These are phyloP conservation scores for Distichodus sexfasciatus DNA, from an alignment of 2,797 vertebrate species.

Conservation along the genomic window DNA sequence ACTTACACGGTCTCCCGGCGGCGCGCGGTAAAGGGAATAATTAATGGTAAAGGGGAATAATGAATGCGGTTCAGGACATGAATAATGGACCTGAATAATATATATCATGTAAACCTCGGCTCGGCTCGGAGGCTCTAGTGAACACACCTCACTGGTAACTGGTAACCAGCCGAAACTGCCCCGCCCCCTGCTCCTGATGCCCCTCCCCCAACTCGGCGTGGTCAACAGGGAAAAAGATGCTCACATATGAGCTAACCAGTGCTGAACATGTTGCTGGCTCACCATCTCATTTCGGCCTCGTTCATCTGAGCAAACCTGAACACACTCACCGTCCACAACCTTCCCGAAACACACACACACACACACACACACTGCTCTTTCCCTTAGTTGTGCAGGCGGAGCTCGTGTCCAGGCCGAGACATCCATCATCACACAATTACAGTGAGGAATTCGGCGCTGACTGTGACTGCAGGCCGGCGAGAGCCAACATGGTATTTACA, in stretches of 20 bases:
- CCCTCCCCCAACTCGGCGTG: background rate
- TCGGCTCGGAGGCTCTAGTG: conserved; percentile 25
- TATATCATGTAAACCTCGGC: background rate
- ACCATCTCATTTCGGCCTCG: conserved; percentile 9
- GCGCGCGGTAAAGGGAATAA: no score
- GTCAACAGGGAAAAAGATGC: background rate
- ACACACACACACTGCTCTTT: conserved; percentile 35
- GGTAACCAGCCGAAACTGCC: conserved; percentile 7
- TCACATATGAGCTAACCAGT: conserved; percentile 24
- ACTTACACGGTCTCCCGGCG: background rate
- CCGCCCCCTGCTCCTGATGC: background rate
- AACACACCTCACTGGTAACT: conserved; percentile 18
- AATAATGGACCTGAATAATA: conserved; percentile 15
- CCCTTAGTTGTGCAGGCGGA: conserved; percentile 35
- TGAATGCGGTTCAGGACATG: background rate
- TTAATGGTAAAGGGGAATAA: conserved; percentile 23
- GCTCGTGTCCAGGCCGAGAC: conserved; percentile 38
- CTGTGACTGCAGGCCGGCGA: conserved; percentile 43
- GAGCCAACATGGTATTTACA: conserved; percentile 6
- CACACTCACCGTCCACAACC: conserved; percentile 20
- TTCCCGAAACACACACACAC: conserved; percentile 19
- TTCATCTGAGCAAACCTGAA: conserved; percentile 13
- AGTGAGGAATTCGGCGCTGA: conserved; percentile 44
- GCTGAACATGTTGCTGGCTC: conserved; percentile 46
- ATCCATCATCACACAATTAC: conserved; percentile 60